Evolutionary conservation across 1,140 invertebrate genomes (phyloP), one percentile per base, ranked within the genome.

Genomic region (Drosophila busckii): DNA sequence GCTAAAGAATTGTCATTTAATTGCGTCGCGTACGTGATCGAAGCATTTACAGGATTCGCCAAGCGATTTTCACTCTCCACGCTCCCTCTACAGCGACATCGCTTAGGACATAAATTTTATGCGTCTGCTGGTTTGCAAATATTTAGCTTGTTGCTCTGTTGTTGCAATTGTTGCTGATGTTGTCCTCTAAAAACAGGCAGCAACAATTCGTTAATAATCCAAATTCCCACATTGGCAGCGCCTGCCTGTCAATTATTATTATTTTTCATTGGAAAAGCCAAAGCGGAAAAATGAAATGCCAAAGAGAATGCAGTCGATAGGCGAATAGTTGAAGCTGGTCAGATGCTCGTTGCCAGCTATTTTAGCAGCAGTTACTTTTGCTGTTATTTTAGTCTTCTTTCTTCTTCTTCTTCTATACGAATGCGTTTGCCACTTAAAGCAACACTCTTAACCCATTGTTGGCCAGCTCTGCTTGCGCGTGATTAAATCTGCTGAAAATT

Each of bases 1-100:
- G 73, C 73, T 82, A 82, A 82, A 70, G 75, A 82, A 82, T 82
- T 82, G 75, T 82, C 75, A 82, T 82, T 82, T 82, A 82, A 82
- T 82, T 82, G 75, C 75, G 75, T 73, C 66, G 75, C 75, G 76
- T 82, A 82, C 75, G 75, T 82, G 75, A 82, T 82, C 75, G 75
- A 82, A 75, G 69, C 75, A 82, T 76, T 76, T 65, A 70, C 68
- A 73, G 69, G 44, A 41, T 46, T 26, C 40, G 34, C 9, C 23
- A 17, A 10, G 15, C 31, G 17, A 9, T 19, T 9, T 23, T 20
- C 2, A 19, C n/a, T 16, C 34, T 45, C 23, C 9, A 3, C 28
- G 31, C 23, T 37, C 6, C 8, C 55, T 26, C 2, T 37, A 8
- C n/a, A 22, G 17, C 8, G 41, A 37, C 34, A 17, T 44, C 37